A percentile compares a stretch with the other conserved stretches of the same genome.
Conservation (phyloP, 2,888 invertebrate species). For the Lydus trimaculatus region DNA sequence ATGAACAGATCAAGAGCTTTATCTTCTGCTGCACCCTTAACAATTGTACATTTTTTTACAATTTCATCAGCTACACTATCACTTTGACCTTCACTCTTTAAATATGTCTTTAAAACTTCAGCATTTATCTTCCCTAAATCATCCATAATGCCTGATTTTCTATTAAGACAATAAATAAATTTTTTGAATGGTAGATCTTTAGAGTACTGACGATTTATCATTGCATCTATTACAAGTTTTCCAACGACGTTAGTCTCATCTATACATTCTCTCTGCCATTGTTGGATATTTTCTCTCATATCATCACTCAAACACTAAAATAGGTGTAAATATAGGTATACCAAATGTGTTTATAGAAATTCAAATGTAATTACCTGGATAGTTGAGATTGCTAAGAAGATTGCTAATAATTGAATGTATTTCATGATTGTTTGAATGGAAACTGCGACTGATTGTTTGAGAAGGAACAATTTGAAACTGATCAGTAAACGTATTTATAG, state of each 20-base stretch:
- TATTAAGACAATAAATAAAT: neutral
- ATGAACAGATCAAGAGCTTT: neutral
- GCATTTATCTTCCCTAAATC: neutral
- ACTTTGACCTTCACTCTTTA: neutral
- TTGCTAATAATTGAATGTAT: neutral
- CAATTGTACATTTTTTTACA: neutral
- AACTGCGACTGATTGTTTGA: too few relatives aligned
- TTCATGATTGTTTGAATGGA: too few relatives aligned
- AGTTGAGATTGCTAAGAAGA: neutral
- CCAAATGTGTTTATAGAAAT: neutral
- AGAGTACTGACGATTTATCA: neutral
- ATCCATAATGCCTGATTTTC: neutral
- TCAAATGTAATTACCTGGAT: neutral
- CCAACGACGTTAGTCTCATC: neutral
- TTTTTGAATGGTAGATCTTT: neutral
- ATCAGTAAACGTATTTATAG: too few relatives aligned
- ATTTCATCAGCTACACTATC: neutral
- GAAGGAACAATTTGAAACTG: too few relatives aligned
- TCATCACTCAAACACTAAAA: neutral
- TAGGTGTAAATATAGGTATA: too few relatives aligned
- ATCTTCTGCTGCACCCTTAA: neutral
- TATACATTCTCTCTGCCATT: neutral
- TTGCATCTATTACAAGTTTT: neutral
- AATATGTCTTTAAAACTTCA: neutral
- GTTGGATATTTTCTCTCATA: too few relatives aligned